These are phyloP conservation scores for Parapristionchus giblindavisi DNA, from an alignment of 2,888 invertebrate species.

Conservation along the genomic window DNA sequence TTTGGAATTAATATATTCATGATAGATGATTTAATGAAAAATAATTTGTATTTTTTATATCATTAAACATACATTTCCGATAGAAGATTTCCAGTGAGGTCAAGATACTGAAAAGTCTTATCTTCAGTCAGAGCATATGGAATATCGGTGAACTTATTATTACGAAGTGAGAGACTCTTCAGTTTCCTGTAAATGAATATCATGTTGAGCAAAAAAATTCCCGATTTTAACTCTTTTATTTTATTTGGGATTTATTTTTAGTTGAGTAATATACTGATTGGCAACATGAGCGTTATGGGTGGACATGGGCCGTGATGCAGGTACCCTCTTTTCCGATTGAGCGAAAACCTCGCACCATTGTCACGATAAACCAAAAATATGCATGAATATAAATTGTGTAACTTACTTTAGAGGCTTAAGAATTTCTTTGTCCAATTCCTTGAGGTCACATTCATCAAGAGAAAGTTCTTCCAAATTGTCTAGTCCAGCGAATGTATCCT, in stretches of 20 bases:
- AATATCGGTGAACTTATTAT: slow-evolving; percentile 50
- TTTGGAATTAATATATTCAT: not conserved
- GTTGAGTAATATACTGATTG: no score
- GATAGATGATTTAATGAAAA: not conserved
- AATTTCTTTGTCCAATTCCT: slow-evolving; percentile 49
- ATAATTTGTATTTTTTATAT: not conserved
- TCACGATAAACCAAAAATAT: no score
- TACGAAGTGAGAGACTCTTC: slow-evolving; percentile 50
- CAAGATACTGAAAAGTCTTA: slow-evolving; percentile 48
- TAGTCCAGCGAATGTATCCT: slow-evolving; percentile 52
- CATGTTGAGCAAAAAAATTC: no score
- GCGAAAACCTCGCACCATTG: no score
- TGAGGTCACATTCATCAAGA: slow-evolving; percentile 52
- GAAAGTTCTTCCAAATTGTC: slow-evolving; percentile 55
- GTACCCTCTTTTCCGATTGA: not conserved
- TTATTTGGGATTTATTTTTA: no score
- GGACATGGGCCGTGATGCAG: no score
- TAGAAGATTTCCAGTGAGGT: slow-evolving; percentile 51
- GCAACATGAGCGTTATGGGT: no score
- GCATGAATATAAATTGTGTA: not conserved
- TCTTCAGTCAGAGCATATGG: slow-evolving; percentile 52
- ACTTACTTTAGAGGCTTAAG: slow-evolving; percentile 58
- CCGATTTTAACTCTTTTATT: no score
- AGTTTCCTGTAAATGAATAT: slow-evolving; percentile 57
- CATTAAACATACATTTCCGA: slow-evolving; percentile 44